Percentiles rank a stretch among this genome's conserved stretches.
These are phyloP conservation scores for Aspidiotus destructor DNA, from an alignment of 2,888 invertebrate species.

Conservation along the genomic window DNA sequence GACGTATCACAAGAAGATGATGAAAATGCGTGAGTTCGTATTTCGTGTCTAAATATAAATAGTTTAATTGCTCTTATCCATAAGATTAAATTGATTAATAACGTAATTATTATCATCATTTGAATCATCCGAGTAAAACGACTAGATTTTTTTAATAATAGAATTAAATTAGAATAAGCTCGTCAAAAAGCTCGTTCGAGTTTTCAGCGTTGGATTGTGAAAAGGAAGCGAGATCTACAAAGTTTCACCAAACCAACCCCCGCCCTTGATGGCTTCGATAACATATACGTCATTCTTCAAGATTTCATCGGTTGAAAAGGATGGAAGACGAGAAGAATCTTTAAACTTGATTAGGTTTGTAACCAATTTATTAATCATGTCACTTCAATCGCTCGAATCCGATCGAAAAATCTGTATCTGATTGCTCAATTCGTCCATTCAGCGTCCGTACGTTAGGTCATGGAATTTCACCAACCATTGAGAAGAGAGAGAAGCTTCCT, in stretches of 20 bases:
- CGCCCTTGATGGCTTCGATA: too few relatives aligned
- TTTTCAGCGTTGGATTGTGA: slow-evolving; percentile 6
- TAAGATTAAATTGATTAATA: too few relatives aligned
- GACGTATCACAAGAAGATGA: slow-evolving; percentile 4
- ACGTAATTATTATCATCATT: too few relatives aligned
- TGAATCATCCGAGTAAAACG: slow-evolving; percentile 8
- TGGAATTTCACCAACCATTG: too few relatives aligned
- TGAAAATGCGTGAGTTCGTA: neutral
- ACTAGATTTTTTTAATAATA: slow-evolving; percentile 22
- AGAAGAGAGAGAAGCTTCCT: too few relatives aligned
- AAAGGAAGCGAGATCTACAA: neutral
- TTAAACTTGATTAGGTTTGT: too few relatives aligned
- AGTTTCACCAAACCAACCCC: too few relatives aligned
- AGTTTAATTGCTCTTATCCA: neutral
- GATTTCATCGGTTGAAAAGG: neutral
- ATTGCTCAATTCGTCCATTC: too few relatives aligned
- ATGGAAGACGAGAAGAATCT: neutral
- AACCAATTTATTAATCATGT: too few relatives aligned
- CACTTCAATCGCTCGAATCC: too few relatives aligned
- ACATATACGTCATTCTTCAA: neutral
- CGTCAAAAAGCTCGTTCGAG: slow-evolving; percentile 27
- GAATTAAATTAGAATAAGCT: slow-evolving; percentile 13
- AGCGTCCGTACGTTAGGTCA: too few relatives aligned
- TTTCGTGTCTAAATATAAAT: neutral
- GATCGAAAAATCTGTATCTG: too few relatives aligned